Conservation (phyloP, 92 coral and sea anemone species). For the Porites rus region DNA sequence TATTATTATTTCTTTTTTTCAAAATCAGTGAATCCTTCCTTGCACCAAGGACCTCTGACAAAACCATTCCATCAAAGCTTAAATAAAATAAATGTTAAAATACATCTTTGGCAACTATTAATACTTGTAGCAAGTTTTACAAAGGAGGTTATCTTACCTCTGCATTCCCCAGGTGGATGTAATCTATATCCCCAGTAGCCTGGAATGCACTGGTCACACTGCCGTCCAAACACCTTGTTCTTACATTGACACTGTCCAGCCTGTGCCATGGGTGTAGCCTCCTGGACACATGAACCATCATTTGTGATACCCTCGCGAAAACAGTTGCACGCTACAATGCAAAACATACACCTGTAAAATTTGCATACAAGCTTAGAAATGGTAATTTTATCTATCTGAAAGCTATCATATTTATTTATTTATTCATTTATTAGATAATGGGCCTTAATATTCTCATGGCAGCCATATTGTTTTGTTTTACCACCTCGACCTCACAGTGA, state of each 20-base stretch:
- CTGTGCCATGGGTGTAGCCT: conserved; percentile 56
- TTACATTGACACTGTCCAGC: conserved; percentile 89
- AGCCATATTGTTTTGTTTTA: no score
- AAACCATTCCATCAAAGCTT: no score
- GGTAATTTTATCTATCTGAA: no score
- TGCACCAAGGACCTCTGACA: no score
- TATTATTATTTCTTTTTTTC: no score
- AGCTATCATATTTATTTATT: no score
- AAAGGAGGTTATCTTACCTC: conserved; percentile 46
- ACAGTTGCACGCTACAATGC: conserved; percentile 83
- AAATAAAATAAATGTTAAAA: no score
- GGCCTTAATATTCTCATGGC: no score
- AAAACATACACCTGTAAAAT: not conserved
- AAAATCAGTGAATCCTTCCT: no score
- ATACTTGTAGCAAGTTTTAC: not conserved
- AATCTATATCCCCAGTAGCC: conserved; percentile 91
- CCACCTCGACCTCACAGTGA: no score
- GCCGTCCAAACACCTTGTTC: conserved; percentile 85
- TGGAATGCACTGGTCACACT: conserved; percentile 82
- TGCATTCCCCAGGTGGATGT: conserved; percentile 81
- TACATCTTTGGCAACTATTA: not conserved
- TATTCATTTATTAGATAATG: no score
- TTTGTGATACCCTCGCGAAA: conserved; percentile 83
- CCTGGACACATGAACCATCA: conserved; percentile 74
- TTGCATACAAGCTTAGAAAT: no score